These are phyloP conservation scores for Drosophila tristis DNA, from an alignment of 1,140 invertebrate species.

Conservation along the genomic window DNA sequence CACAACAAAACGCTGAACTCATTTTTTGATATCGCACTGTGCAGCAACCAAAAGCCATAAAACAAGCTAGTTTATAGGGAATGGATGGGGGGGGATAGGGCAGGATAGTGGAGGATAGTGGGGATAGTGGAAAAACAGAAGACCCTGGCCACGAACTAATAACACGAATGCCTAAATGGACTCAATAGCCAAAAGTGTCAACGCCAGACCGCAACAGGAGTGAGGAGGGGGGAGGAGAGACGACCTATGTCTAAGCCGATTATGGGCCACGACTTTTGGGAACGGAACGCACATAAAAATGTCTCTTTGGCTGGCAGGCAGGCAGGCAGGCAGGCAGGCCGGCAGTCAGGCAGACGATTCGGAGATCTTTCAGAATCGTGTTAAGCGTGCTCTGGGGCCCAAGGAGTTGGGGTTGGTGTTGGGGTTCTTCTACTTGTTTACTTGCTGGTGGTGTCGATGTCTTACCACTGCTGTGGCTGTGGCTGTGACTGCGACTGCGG, in stretches of 20 bases:
- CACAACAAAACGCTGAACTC: constrained; percentile 79
- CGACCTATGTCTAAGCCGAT: constrained; percentile 64
- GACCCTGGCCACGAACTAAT: constrained; percentile 68
- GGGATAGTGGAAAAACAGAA: constrained; percentile 52
- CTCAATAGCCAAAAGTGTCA: constrained; percentile 50
- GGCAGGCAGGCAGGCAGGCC: too few relatives aligned
- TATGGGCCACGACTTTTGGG: constrained; percentile 60
- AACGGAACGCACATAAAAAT: constrained; percentile 54
- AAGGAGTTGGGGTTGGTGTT: neutral
- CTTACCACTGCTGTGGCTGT: constrained; percentile 7
- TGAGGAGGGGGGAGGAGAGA: neutral
- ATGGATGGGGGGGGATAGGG: neutral
- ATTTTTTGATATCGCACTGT: constrained; percentile 66
- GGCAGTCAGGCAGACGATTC: neutral
- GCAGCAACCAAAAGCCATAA: constrained; percentile 54
- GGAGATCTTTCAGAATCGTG: constrained; percentile 55
- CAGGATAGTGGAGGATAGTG: neutral
- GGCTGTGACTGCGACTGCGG: too few relatives aligned
- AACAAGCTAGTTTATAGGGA: constrained; percentile 52
- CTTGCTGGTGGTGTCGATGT: constrained; percentile 58
- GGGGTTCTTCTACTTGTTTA: neutral
- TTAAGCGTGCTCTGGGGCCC: constrained; percentile 57
- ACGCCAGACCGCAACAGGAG: constrained; percentile 3
- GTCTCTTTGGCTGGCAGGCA: constrained; percentile 16
- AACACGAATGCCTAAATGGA: constrained; percentile 63